Base-by-base conservation (phyloP, 2,113 vertebrate species). In the Vulpes lagopus region DNA sequence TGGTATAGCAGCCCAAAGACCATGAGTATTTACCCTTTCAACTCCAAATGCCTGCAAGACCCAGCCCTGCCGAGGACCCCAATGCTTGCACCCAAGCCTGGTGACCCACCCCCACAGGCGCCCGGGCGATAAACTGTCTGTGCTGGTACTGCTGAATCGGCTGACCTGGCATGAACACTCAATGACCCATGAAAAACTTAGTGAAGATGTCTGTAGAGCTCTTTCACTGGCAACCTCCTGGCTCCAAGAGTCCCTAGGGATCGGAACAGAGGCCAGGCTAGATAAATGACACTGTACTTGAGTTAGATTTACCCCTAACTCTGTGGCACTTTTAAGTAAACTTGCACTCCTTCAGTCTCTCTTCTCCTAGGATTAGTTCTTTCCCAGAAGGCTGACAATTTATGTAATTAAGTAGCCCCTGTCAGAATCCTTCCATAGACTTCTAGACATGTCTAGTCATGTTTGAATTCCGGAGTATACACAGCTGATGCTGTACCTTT, bases 201-300 rank as follows among this genome's bases (percentile, higher is more conserved):
- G 83, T 38, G 38, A 92, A 89, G 74, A 92, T 1, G 5, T 17
- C 8, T 49, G 17, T 5, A 57, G 60, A 57, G 60, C 74, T 81
- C 32, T 96, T 94, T 91, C 76, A 30, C 23, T 53, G 51, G 69
- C 84, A 94, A 67, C 32, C 69, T 80, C 80, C 67, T 76, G 84
- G 84, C 59, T 65, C 57, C 53, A 49, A 5, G 0, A 62, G 67
- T 65, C 93, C 62, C 55, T 23, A 16, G 11, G 51, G 43, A 86
- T 8, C 30, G 35, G n/a, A 51, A 55, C 32, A 22, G 74, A 71
- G 81, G 83, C 38, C 86, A 88, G 19, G 35, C 69, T 95, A 87
- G 76, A 38, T 53, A 86, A 89, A 80, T 49, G 9, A 55, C 76
- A 38, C 2, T 11, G 57, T 16, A 38, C 43, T 25, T 76, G 62